Conservation (phyloP, 2,888 invertebrate species). For the Tenthredo distinguenda region DNA sequence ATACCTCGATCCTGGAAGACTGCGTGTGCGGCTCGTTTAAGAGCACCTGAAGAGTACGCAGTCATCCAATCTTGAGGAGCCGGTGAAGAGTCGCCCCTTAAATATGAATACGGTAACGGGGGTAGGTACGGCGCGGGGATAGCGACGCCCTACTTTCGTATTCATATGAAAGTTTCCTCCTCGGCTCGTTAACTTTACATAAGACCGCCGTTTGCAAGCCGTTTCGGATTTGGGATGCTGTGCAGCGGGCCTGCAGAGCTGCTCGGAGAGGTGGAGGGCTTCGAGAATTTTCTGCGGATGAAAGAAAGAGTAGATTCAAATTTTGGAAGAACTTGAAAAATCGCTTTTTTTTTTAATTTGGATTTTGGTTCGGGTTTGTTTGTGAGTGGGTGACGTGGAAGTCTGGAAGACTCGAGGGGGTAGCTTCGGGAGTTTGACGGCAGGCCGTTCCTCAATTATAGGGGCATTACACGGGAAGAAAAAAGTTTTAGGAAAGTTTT, state of each 20-base stretch:
- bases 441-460: constrained; percentile 27
- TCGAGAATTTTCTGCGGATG: not conserved
- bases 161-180: constrained; percentile 75
- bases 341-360: not conserved
- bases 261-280: too few relatives aligned
- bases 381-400: not conserved
- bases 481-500: constrained; percentile 40
- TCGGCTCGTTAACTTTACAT: constrained; percentile 74
- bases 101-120: constrained; percentile 71
- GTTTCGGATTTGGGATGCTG: constrained; percentile 32
- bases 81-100: constrained; percentile 67
- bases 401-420: not conserved
- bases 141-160: constrained; percentile 72
- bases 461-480: constrained; percentile 33
- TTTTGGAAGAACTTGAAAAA: not conserved
- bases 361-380: not conserved
- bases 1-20: not conserved
- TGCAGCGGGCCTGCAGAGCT: not conserved
- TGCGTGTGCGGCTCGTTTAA: not conserved
- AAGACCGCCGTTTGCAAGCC: constrained; percentile 60
- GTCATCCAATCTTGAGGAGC: constrained; percentile 69
- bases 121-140: constrained; percentile 58
- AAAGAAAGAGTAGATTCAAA: not conserved
- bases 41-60: constrained; percentile 46
- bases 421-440: not conserved